phyloP scores from a whole-genome alignment of 2,888 invertebrate species.

The Dinocampus coccinellae region DNA sequence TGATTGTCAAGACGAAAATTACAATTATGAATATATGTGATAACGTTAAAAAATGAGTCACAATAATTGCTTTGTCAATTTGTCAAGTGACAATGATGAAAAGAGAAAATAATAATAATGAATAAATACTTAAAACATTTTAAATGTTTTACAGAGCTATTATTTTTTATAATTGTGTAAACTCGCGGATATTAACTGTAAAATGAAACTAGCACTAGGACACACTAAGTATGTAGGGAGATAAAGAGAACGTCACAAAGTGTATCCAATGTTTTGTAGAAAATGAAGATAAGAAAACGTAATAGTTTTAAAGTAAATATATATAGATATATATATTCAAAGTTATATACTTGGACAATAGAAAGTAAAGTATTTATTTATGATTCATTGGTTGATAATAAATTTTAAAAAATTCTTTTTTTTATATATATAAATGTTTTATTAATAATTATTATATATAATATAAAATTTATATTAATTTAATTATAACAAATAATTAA shows the following conservation, averaged over 20 bases:
- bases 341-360: neutral
- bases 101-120: neutral
- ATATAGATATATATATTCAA: neutral
- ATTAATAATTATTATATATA: slow-evolving; percentile 5
- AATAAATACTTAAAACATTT: neutral
- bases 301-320: neutral
- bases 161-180: neutral
- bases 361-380: neutral
- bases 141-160: neutral
- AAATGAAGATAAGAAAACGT: neutral
- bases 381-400: slow-evolving; percentile 10
- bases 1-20: slow-evolving; percentile 29
- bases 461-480: neutral
- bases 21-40: neutral
- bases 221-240: neutral
- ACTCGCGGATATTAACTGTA: neutral
- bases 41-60: slow-evolving; percentile 5
- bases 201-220: neutral
- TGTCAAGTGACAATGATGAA: slow-evolving; percentile 7
- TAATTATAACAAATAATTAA: too few relatives aligned
- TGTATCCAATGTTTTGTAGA: neutral
- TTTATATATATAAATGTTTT: neutral
- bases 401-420: neutral
- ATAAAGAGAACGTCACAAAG: neutral
- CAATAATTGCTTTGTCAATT: slow-evolving; percentile 5